These are phyloP conservation scores for Polylopha cassiicola DNA, from an alignment of 2,888 invertebrate genomes.

Conservation along the genomic window DNA sequence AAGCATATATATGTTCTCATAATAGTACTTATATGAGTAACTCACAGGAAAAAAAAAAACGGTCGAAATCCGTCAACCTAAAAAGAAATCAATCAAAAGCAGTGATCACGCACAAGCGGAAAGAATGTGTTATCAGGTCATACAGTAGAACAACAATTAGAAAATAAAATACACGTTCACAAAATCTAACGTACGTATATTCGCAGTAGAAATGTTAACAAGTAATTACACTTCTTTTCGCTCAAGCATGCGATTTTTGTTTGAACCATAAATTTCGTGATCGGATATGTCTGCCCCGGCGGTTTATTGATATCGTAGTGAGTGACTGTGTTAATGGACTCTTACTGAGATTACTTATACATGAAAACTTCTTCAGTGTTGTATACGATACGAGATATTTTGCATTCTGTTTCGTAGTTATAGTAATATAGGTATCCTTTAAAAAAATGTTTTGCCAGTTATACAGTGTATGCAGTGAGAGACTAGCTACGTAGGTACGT, in stretches of 20 bases:
- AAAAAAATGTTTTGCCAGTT: no score
- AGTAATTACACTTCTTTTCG: slow-evolving; percentile 68
- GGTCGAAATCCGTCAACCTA: slow-evolving; percentile 12
- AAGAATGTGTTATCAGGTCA: slow-evolving; percentile 69
- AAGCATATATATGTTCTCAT: no score
- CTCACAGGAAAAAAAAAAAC: slow-evolving; percentile 4
- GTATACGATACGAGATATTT: no score
- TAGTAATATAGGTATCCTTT: no score
- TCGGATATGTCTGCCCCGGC: not conserved
- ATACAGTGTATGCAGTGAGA: no score
- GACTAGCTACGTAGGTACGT: no score
- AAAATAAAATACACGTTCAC: slow-evolving; percentile 61
- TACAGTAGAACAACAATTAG: slow-evolving; percentile 61
- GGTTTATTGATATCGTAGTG: no score
- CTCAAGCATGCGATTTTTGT: slow-evolving; percentile 68
- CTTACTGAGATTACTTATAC: no score
- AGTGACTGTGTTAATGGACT: no score
- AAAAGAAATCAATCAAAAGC: slow-evolving; percentile 44
- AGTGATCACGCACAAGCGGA: slow-evolving; percentile 76
- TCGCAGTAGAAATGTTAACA: slow-evolving; percentile 31
- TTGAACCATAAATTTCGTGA: slow-evolving; percentile 53
- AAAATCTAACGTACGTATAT: slow-evolving; percentile 48
- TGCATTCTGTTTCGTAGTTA: no score
- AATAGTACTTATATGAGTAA: no score
- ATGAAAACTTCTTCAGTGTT: no score